Base-by-base conservation (phyloP, 2,113 vertebrate genomes). In the Anseranas semipalmata region DNA sequence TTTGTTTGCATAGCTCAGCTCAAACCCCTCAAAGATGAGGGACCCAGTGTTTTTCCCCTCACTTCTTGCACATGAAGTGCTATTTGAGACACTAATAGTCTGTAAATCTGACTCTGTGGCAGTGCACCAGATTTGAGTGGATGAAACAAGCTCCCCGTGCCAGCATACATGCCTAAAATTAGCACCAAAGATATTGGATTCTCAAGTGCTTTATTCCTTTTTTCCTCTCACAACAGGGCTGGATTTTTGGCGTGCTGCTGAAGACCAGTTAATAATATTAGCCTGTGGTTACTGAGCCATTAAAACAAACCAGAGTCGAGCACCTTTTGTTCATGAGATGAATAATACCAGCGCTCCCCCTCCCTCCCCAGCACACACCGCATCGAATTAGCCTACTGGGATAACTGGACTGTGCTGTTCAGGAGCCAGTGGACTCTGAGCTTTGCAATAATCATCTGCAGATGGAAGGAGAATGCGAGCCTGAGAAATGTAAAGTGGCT, bases 1-100 rank as follows among this genome's bases (percentile, higher is more conserved):
- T 96, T 68, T 93, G 75, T 94, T 93, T 94, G 93, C 63, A 52
- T 52, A 96, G 93, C 80, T 93, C 94, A 75, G 86, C 94, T 90
- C 74, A 83, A 96, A 59, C 63, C 76, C 77, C 87, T 76, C 87
- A 9, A 35, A 86, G 74, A 4, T 25, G 58, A 95, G 76, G 87
- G 81, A 86, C 32, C 37, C 58, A 0, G 66, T 8, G 33, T 65
- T 95, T 93, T 76, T 45, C 70, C 89, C 82, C 60, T 83, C 30
- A 13, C 88, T 83, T 46, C 86, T 59, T 66, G 90, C 75, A 75
- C 82, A 83, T 11, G 10, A 71, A 77, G 76, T 24, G 86, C 77
- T 84, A 15, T 87, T 94, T 81, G 89, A 92, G 95, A 48, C 92
- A 52, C 74, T 3, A 18, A 66, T 3, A 55, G 25, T 68, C 78